These are phyloP conservation scores for Nymphicus hollandicus DNA, from an alignment of 2,113 vertebrate species.

Conservation along the genomic window DNA sequence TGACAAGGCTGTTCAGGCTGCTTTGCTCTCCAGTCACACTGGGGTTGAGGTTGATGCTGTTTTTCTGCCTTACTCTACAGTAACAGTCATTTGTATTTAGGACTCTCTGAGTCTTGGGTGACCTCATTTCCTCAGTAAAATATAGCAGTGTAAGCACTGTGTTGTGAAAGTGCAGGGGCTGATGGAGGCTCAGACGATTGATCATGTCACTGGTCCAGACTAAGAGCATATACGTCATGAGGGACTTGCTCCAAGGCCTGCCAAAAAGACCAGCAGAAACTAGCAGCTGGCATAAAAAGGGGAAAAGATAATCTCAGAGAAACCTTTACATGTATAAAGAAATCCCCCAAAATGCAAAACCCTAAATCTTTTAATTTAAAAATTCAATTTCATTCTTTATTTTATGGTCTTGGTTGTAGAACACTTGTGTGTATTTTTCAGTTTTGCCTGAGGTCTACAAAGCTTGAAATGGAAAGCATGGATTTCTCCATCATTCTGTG, in stretches of 20 bases:
- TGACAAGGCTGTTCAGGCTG: not conserved
- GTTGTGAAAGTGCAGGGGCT: not conserved
- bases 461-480: not conserved
- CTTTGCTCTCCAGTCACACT: not conserved
- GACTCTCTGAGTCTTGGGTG: not conserved
- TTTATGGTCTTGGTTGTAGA: not conserved
- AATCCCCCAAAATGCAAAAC: not conserved
- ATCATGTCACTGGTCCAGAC: not conserved
- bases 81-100: not conserved
- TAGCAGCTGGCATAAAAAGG: not conserved
- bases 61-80: not conserved
- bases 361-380: not conserved
- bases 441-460: not conserved
- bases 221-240: not conserved
- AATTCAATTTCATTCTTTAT: not conserved
- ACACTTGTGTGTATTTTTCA: not conserved
- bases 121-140: not conserved
- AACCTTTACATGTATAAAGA: not conserved
- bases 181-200: not conserved
- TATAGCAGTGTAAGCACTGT: not conserved
- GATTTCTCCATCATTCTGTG: not conserved
- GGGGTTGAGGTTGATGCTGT: not conserved
- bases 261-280: not conserved
- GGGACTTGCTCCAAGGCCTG: not conserved
- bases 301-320: not conserved